Evolutionary conservation across 1,140 invertebrate genomes (phyloP), one percentile per base, ranked within the genome.

Genomic region (Melitaea cinxia): DNA sequence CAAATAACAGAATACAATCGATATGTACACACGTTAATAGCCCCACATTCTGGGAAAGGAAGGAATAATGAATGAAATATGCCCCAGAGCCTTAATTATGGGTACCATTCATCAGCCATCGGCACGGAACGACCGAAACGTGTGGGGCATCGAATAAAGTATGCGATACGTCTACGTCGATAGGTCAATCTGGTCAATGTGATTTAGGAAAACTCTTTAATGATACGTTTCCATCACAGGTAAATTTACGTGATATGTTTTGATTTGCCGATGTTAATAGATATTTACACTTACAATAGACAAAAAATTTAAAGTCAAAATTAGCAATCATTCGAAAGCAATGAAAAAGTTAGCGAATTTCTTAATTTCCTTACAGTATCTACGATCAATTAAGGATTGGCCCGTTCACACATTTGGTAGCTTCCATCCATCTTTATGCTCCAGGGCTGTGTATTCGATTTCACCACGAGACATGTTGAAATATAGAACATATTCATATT

Each of bases 41-140:
- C 42, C 42, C 19, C 33, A 9, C 50, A 52, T 60, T 28, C 7
- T 37, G 23, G 23, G 49, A 28, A 33, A 52, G 45, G 23, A 49
- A 49, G 33, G 50, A 59, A 65, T 53, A 65, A 65, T 65, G 47
- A 58, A 65, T 65, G 63, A 65, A 65, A 65, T 65, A 53, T 65
- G 63, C 49, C 56, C 35, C 47, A 24, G 21, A 30, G 24, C 55
- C 55, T 65, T 65, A 65, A 65, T 65, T 65, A 65, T 65, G 30
- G 55, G 42, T 23, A 42, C 55, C 56, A 65, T 65, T 52, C 55
- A 53, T 65, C 63, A 58, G 53, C 63, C 33, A 65, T 65, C 55
- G 55, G 28, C 35, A 49, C 62, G 57, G 56, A 65, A 65, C 52
- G 55, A 55, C 26, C 35, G 63, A 65, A 59, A 65, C 63, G 63